Percentiles rank a stretch among this genome's conserved stretches.
Evolutionary conservation across 2,113 vertebrate genomes (phyloP).

Genomic region (Glareola pratincola): DNA sequence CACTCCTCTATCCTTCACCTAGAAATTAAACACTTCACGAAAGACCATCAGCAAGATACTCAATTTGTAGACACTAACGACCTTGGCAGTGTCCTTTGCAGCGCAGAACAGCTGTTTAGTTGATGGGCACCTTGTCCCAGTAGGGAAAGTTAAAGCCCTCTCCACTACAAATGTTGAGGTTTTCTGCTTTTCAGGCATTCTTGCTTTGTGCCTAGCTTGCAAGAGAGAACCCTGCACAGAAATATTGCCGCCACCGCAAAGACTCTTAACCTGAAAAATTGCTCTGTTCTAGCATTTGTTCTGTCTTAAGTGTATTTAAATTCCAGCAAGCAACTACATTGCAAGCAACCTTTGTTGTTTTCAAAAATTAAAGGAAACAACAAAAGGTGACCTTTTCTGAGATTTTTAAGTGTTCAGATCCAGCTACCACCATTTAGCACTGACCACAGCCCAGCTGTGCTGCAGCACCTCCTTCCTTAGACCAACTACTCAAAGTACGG

Average conservation of each 20-base stretch:
- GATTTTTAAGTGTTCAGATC: neutral
- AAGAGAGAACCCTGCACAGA: neutral
- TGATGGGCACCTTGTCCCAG: conserved; percentile 11
- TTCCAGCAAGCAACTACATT: neutral
- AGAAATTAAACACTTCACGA: conserved; percentile 28
- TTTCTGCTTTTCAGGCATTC: conserved; percentile 22
- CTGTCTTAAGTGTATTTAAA: neutral
- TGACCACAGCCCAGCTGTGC: neutral
- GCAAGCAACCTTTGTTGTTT: neutral
- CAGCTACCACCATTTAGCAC: neutral
- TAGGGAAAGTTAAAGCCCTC: neutral
- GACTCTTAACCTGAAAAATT: neutral
- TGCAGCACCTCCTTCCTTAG: neutral
- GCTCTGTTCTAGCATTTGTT: neutral
- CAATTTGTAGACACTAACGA: neutral
- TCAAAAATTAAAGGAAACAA: neutral
- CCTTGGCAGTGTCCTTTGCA: conserved; percentile 27
- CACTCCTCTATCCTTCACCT: neutral
- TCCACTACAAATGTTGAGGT: neutral
- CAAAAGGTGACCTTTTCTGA: neutral
- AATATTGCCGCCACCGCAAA: neutral
- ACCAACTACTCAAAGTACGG: neutral
- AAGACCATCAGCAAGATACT: neutral
- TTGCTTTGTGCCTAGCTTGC: neutral
- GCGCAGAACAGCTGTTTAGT: conserved; percentile 19